Evolutionary conservation across 1,140 invertebrate genomes (phyloP).

Genomic region (Seison nebaliae): DNA sequence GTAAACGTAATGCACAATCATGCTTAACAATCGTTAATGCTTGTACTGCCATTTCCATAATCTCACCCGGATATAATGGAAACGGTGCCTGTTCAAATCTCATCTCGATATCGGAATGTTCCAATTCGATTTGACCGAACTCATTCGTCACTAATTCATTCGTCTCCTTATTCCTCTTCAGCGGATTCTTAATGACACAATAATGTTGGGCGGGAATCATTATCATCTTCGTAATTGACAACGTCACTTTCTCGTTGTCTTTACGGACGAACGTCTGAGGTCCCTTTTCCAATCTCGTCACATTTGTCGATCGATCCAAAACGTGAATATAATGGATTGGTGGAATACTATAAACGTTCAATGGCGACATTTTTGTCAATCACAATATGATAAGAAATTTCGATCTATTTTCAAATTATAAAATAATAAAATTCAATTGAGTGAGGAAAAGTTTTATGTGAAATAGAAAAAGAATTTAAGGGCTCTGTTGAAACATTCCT

Average conservation of each 20-base stretch:
- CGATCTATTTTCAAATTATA: too few species aligned
- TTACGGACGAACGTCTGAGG: constrained; percentile 32
- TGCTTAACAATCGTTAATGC: constrained; percentile 28
- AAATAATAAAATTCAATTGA: too few species aligned
- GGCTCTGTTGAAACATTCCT: too few species aligned
- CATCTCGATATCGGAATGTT: constrained; percentile 31
- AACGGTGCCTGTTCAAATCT: constrained; percentile 33
- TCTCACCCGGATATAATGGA: constrained; percentile 33
- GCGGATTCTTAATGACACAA: constrained; percentile 32
- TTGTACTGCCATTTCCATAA: constrained; percentile 25
- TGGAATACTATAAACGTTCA: constrained; percentile 27
- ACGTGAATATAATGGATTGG: constrained; percentile 32
- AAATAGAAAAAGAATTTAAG: too few species aligned
- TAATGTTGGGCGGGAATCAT: constrained; percentile 32
- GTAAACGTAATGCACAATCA: constrained; percentile 27
- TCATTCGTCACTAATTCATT: constrained; percentile 22
- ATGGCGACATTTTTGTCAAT: too few species aligned
- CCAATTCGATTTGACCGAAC: constrained; percentile 25
- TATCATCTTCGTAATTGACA: constrained; percentile 30
- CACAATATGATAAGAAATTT: too few species aligned
- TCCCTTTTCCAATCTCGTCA: constrained; percentile 30
- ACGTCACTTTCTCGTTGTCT: constrained; percentile 31
- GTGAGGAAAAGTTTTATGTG: too few species aligned
- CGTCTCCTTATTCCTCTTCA: constrained; percentile 22
- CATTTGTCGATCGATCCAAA: constrained; percentile 32